Evolutionary conservation across 2,888 invertebrate genomes (phyloP), one percentile per base, ranked within the genome.

Genomic region (Pseudococcus viburni): DNA sequence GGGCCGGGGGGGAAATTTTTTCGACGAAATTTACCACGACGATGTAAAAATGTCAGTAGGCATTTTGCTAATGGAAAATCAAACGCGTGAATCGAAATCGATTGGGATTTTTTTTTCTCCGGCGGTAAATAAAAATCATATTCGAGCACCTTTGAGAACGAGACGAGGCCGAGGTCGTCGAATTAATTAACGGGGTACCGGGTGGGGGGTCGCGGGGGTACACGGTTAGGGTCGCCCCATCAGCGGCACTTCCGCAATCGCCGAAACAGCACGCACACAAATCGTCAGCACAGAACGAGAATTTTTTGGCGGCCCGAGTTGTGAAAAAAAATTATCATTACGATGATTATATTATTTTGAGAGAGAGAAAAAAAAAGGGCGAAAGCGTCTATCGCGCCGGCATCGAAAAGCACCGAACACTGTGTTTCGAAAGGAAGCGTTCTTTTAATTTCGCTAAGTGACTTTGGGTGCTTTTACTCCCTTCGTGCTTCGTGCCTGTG

Each of bases 361-460:
- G 26, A 33, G 26, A 33, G 26, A 33, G 26, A 3, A 33, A 33
- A 33, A 51, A 51, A 33, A 59, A 85, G 85, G 86, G 73, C 59
- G 48, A 86, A 86, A 64, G 59, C 68, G 73, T 64, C 64, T 86
- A 86, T 33, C 73, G 73, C 86, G 73, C 73, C 19, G 59, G 39
- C 73, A 73, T 68, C 86, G 86, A 86, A 86, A 22, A 86, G 86
- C 48, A 39, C 68, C 86, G 46, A 73, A 48, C 86, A 86, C 86
- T 86, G 68, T 86, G 68, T 42, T 73, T 55, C 64, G 19, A 68
- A 85, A 86, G 68, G 86, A 68, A 73, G 48, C 86, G 86, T 86
- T 73, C 87, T 73, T 87, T 87, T 87, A 87, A 87, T 87, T 87
- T 87, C 51, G 87, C 87, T 87, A 87, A 87, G 87, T 87, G 87